Evolutionary conservation across 2,888 invertebrate genomes (phyloP), one percentile per base, ranked within the genome.

Genomic region (Plebejus melissa): DNA sequence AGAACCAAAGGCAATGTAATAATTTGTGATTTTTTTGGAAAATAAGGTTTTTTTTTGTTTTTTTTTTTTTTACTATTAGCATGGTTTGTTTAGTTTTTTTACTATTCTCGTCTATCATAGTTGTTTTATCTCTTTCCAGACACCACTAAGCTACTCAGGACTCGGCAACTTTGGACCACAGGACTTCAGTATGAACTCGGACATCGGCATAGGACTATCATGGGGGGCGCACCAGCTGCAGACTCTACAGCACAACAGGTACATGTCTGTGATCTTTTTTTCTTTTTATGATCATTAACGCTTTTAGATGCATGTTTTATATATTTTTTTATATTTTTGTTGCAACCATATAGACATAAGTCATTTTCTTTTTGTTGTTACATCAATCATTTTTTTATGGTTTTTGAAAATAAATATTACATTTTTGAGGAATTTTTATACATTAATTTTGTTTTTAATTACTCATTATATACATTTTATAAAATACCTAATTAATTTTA

Each of bases 141-240:
- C 94, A 86, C 94, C 94, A 80, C 88, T 94, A 80, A 89, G 95
- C 89, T 96, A 96, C 87, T 94, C 95, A 82, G 95, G 96, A 87
- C 93, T 95, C 82, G 94, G 95, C 80, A 94, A 94, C 81, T 96
- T 96, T 86, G 96, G 95, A 86, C 95, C 96, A 81, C 96, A 96
- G 89, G 96, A 96, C 92, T 96, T 96, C 93, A 96, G 96, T 90
- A 96, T 96, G 94, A 95, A 94, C 84, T 95, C 95, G 80, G 96
- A 96, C 84, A 96, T 96, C 95, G 95, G 96, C 82, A 93, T 96
- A 80, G 95, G 95, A 81, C 91, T 95, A 75, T 94, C 95, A 81
- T 95, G 96, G 94, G 95, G 95, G 90, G 94, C 95, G 76, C 96
- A 96, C 87, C 96, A 95, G 82, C 94, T 96, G 84, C 95, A 96